Evolutionary conservation across 2,113 vertebrate genomes (phyloP), one percentile per base, ranked within the genome.

Genomic region (Chaetops frenatus): DNA sequence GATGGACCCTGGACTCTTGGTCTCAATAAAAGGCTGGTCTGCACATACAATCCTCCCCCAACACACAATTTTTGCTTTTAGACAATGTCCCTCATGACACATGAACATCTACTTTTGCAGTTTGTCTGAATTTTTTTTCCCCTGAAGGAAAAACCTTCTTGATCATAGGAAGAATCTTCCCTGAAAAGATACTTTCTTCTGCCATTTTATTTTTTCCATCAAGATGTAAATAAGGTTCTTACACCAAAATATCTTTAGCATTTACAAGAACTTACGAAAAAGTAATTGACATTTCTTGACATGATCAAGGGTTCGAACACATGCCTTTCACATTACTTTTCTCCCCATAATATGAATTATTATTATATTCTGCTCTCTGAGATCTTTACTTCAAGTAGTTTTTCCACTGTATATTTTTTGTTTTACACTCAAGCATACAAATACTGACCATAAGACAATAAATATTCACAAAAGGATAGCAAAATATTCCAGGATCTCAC

Each of bases 271-370:
- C 31, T 71, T 44, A 15, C 16, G 74, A 60, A 56, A 62, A 56
- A 11, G 2, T 44, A 62, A 50, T 19, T 67, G 9, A 3, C 2
- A 12, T 81, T 70, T 83, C 31, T 72, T 80, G 12, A 61, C 15
- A 14, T 15, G 9, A 51, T 25, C 10, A 23, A 1, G 3, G 27
- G 6, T 80, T 51, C 35, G 25, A 70, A 50, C 7, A 21, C 15
- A 27, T 31, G 24, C 6, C 2, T 54, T 48, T 13, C 2, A 20
- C 2, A 0, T 1, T 1, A 2, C 1, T 12, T 18, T 61, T 22
- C 3, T 4, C 7, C 23, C 7, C 7, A 7, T 20, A 66, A 58
- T 24, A 35, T 6, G 27, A 45, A 66, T 15, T n/a, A n/a, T n/a
- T n/a, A n/a, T n/a, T n/a, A 2, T 13, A 71, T 67, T 51, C 40